Percentiles rank a stretch among this genome's conserved stretches.
Conservation (phyloP, 1,140 invertebrate species). For the Sipha flava region DNA sequence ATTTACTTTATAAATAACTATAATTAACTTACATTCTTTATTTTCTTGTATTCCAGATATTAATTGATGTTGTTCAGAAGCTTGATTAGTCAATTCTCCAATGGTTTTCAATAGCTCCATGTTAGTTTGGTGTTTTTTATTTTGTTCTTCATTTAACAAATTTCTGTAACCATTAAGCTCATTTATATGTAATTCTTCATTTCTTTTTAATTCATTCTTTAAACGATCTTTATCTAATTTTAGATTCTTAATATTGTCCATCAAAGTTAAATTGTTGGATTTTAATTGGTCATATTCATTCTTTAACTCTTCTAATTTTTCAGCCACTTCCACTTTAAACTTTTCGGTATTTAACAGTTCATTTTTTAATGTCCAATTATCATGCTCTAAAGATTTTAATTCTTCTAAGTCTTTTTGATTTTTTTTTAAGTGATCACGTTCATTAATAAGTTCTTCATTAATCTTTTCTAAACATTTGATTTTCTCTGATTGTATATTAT, state of each 20-base stretch:
- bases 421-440: neutral
- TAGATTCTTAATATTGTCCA: constrained; percentile 8
- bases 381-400: neutral
- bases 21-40: neutral
- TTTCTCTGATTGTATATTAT: neutral
- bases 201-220: constrained; percentile 1
- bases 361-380: constrained; percentile 9
- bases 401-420: neutral
- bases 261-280: neutral
- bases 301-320: constrained; percentile 1
- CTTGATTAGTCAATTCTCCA: constrained; percentile 2
- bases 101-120: constrained; percentile 9
- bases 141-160: neutral
- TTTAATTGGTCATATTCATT: neutral
- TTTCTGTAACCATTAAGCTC: neutral
- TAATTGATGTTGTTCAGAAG: neutral
- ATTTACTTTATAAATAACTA: neutral
- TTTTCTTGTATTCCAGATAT: neutral
- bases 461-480: constrained; percentile 11
- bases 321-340: neutral
- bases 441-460: neutral
- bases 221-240: neutral
- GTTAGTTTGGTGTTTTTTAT: constrained; percentile 12
- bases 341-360: constrained; percentile 13
- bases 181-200: neutral